Evolutionary conservation across 2,113 vertebrate genomes (phyloP).

Genomic region (Ranitomeya imitator): DNA sequence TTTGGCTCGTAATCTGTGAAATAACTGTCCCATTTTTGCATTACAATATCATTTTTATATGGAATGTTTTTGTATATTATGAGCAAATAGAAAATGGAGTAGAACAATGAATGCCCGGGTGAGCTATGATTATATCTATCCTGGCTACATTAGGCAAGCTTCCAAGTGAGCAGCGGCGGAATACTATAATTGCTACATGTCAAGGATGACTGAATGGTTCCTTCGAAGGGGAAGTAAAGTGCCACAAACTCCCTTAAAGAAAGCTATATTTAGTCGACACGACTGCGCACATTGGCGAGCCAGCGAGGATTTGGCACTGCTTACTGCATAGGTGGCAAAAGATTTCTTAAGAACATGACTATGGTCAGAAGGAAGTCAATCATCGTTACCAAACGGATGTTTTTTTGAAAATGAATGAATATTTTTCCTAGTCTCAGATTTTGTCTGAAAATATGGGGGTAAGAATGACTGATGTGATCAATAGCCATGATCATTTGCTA

Average conservation of each 20-base stretch:
- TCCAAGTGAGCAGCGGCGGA: constrained; percentile 54
- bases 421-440: not conserved
- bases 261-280: constrained; percentile 54
- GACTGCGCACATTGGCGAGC: constrained; percentile 24
- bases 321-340: not conserved
- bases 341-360: not conserved
- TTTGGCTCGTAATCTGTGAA: constrained; percentile 19
- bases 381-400: constrained; percentile 6
- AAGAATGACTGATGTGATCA: constrained; percentile 36
- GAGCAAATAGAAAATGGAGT: constrained; percentile 54
- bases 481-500: constrained; percentile 46
- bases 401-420: not conserved
- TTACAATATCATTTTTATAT: constrained; percentile 34
- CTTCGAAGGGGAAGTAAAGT: constrained; percentile 54
- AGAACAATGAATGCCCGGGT: constrained; percentile 52
- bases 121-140: constrained; percentile 53
- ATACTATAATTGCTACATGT: constrained; percentile 58
- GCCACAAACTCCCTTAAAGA: constrained; percentile 39
- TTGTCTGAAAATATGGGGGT: not conserved
- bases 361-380: not conserved
- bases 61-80: constrained; percentile 51
- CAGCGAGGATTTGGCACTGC: not conserved
- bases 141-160: constrained; percentile 56
- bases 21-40: not conserved
- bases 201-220: constrained; percentile 57